Evolutionary conservation across 2,113 vertebrate species (phyloP).

Genomic region (Xenotilapia longispinis): DNA sequence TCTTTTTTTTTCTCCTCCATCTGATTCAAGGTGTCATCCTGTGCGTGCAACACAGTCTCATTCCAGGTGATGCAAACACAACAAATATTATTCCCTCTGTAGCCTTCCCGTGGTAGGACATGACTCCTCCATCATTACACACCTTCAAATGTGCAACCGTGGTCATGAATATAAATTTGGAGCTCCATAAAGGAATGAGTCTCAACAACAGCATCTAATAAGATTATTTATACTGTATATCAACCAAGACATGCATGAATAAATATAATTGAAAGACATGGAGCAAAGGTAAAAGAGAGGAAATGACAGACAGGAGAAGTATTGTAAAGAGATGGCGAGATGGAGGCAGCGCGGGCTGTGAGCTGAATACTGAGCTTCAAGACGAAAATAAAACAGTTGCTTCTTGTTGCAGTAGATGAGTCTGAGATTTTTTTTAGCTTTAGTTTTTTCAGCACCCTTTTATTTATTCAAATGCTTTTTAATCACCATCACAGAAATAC

Average conservation of each 20-base stretch:
- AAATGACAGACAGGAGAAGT: slow-evolving; percentile 17
- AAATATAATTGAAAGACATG: slow-evolving; percentile 30
- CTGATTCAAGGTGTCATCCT: slow-evolving; percentile 8
- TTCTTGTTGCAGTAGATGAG: not conserved
- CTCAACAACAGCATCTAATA: slow-evolving; percentile 16
- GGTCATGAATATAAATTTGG: slow-evolving; percentile 45
- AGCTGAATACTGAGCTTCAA: not conserved
- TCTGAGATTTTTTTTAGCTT: not conserved
- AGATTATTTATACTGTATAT: slow-evolving; percentile 43
- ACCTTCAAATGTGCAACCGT: not conserved
- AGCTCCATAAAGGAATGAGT: slow-evolving; percentile 9
- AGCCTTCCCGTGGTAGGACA: not conserved
- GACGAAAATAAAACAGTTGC: not conserved
- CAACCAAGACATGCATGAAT: slow-evolving; percentile 29
- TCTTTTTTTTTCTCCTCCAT: not conserved
- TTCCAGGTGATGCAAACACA: slow-evolving; percentile 38
- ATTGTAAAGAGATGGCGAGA: not conserved
- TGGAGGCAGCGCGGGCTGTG: not conserved
- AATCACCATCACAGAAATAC: not conserved
- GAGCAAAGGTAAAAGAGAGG: slow-evolving; percentile 14
- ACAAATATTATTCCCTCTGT: slow-evolving; percentile 23
- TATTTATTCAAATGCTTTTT: not conserved
- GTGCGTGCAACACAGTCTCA: not conserved
- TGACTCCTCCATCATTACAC: slow-evolving; percentile 26
- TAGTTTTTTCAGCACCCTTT: not conserved